Evolutionary conservation across 2,888 invertebrate species (phyloP).

Genomic region (Lordiphosa andalusiaca): DNA sequence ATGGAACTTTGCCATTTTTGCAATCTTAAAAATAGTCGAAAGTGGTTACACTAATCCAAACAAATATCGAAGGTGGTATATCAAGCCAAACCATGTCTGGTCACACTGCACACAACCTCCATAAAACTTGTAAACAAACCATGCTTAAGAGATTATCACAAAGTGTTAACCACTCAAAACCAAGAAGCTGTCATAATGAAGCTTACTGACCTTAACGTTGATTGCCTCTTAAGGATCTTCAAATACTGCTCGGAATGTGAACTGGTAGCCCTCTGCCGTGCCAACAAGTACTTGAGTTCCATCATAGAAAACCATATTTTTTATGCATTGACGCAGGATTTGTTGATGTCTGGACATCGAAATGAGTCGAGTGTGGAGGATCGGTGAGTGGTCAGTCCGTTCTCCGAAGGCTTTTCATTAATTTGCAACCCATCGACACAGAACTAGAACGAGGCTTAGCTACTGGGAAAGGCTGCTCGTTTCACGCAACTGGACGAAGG

Average conservation of each 20-base stretch:
- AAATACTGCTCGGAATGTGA: conserved; percentile 81
- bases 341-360: conserved; percentile 78
- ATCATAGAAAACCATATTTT: conserved; percentile 80
- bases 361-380: conserved; percentile 56
- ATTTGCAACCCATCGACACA: conserved; percentile 20
- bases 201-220: conserved; percentile 72
- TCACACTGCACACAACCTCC: too few species aligned
- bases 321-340: conserved; percentile 66
- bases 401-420: neutral
- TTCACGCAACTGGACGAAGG: conserved; percentile 83
- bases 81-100: too few species aligned
- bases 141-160: neutral
- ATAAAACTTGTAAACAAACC: neutral
- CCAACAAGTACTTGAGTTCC: conserved; percentile 80
- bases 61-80: too few species aligned
- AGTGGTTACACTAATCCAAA: too few species aligned
- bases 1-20: too few species aligned
- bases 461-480: conserved; percentile 76
- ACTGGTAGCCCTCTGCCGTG: conserved; percentile 81
- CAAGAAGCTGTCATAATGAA: conserved; percentile 34
- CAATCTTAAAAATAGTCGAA: too few species aligned
- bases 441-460: conserved; percentile 72
- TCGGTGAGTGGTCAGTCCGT: conserved; percentile 46
- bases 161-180: neutral
- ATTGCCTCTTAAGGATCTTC: conserved; percentile 82